A percentile compares a stretch with the other conserved stretches of the same genome.
Conservation (phyloP, 2,888 invertebrate genomes). For the Sinohyriopsis cumingii region DNA sequence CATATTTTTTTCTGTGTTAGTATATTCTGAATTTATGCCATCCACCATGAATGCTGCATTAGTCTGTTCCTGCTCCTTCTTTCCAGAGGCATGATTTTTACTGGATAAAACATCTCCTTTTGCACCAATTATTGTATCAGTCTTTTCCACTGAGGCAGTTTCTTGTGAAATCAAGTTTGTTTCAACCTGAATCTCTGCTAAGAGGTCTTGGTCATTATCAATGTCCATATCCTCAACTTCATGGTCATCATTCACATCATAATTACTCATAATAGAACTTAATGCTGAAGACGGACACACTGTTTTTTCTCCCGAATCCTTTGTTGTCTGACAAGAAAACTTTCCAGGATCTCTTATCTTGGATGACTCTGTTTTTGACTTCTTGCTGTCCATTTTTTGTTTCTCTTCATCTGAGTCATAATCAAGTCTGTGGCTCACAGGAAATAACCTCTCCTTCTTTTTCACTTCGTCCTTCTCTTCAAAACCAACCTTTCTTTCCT, state of each 20-base stretch:
- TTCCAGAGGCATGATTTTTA: no score
- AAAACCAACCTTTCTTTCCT: background rate
- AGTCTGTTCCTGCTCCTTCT: no score
- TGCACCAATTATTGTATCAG: no score
- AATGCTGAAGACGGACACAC: slow-evolving; percentile 11
- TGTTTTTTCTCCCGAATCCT: slow-evolving; percentile 3
- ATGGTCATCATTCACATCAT: slow-evolving; percentile 2
- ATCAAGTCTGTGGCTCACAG: slow-evolving; percentile 6
- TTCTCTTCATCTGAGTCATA: slow-evolving; percentile 9
- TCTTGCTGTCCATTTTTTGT: background rate
- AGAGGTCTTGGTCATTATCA: slow-evolving; percentile 4
- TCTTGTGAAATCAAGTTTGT: no score
- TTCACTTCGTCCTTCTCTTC: background rate
- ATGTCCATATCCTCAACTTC: slow-evolving; percentile 23
- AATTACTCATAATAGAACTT: background rate
- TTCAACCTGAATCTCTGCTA: background rate
- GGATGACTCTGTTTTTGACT: slow-evolving; percentile 1
- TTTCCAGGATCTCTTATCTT: slow-evolving; percentile 14
- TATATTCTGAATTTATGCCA: no score
- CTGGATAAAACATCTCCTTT: no score
- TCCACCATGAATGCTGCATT: no score
- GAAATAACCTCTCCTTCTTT: slow-evolving; percentile 1
- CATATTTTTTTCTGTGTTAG: no score
- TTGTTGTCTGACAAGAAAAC: slow-evolving; percentile 6
- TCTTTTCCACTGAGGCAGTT: no score